These are phyloP conservation scores for Podarcis muralis DNA, from an alignment of 2,113 vertebrate species.

Conservation along the genomic window DNA sequence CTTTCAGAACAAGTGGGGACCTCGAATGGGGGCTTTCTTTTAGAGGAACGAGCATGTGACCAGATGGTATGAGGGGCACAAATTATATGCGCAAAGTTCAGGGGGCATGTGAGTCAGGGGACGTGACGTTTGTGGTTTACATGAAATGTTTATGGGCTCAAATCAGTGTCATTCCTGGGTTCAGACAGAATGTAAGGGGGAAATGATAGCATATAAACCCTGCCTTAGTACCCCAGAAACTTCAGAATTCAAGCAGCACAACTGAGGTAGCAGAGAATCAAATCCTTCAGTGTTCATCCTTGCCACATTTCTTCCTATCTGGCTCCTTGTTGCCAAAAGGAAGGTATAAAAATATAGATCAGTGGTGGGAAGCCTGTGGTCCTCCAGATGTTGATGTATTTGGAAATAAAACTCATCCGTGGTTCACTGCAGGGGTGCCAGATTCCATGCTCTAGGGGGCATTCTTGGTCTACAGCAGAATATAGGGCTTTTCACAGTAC, in stretches of 20 bases:
- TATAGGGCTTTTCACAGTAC: background rate
- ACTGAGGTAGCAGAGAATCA: background rate
- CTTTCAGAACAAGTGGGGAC: background rate
- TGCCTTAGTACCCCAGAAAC: no score
- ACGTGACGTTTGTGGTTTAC: background rate
- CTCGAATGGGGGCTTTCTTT: background rate
- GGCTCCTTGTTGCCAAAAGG: background rate
- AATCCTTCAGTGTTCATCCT: background rate
- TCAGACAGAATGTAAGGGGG: background rate
- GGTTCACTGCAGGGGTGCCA: background rate
- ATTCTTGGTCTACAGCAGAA: background rate
- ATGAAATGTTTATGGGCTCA: background rate
- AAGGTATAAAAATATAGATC: no score
- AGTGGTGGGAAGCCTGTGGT: no score
- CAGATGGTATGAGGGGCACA: conserved; percentile 1
- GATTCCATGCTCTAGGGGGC: background rate
- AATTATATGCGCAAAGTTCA: background rate
- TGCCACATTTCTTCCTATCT: background rate
- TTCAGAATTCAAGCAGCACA: background rate
- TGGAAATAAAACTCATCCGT: no score
- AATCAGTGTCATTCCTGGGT: background rate
- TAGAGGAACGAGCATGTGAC: conserved; percentile 7
- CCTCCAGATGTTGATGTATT: no score
- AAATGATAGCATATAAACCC: background rate
- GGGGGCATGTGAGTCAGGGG: background rate